Conservation (phyloP, 2,113 vertebrate genomes). For the Megaceryle maxima region DNA sequence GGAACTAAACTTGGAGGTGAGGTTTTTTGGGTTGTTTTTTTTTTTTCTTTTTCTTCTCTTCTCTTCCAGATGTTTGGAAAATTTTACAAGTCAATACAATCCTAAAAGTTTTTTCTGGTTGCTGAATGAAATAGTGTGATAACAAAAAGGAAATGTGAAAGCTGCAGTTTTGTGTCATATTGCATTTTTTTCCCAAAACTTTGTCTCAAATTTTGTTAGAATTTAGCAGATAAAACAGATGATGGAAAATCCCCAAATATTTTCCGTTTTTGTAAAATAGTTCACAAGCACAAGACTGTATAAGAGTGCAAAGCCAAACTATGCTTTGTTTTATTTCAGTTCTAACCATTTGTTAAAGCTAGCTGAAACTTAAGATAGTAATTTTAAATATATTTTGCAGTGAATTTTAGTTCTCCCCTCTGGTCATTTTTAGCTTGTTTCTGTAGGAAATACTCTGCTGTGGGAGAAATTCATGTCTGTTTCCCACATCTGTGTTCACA, state of each 20-base stretch:
- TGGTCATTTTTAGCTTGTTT: background rate
- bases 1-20: background rate
- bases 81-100: background rate
- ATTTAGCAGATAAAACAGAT: background rate
- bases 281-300: background rate
- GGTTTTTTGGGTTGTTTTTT: too few species aligned
- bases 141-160: background rate
- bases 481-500: slow-evolving; percentile 55
- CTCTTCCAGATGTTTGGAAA: background rate
- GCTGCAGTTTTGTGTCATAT: background rate
- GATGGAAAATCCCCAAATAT: background rate
- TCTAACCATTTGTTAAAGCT: background rate
- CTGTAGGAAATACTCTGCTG: background rate
- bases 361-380: background rate
- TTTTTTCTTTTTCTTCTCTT: background rate
- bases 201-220: background rate
- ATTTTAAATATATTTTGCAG: background rate
- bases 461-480: background rate
- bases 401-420: slow-evolving; percentile 36
- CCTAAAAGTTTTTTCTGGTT: background rate
- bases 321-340: background rate
- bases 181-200: background rate
- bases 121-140: background rate
- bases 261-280: background rate
- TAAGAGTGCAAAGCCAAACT: background rate